Evolutionary conservation across 2,888 invertebrate genomes (phyloP).

Genomic region (Caenorhabditis panamensis): DNA sequence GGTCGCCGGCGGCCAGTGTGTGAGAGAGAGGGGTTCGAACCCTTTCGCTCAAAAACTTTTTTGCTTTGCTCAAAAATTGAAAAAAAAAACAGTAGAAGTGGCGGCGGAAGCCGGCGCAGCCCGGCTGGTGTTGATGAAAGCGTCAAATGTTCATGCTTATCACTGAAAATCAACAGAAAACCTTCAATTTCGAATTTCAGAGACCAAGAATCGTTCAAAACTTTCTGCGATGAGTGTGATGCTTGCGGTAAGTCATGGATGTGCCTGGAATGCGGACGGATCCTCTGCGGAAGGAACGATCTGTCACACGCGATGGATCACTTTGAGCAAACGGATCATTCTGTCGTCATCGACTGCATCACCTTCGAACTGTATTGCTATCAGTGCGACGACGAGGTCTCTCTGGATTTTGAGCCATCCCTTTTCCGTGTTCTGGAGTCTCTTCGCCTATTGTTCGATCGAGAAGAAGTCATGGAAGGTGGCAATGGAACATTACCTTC

Average conservation of each 20-base stretch:
- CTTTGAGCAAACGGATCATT: conserved; percentile 85
- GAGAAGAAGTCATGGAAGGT: conserved; percentile 48
- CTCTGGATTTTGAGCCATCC: conserved; percentile 46
- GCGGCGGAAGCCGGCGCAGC: no score
- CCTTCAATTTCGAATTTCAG: conserved; percentile 13
- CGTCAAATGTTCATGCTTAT: no score
- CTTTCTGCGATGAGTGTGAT: conserved; percentile 67
- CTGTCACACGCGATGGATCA: conserved; percentile 88
- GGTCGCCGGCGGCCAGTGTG: no score
- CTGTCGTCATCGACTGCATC: conserved; percentile 88
- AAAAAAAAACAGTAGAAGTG: no score
- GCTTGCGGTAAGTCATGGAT: conserved; percentile 84
- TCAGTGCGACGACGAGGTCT: conserved; percentile 88
- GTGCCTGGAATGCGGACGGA: conserved; percentile 87
- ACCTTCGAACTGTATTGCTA: conserved; percentile 88
- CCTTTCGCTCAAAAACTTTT: no score
- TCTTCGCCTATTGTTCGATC: conserved; percentile 83
- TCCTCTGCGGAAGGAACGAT: conserved; percentile 88
- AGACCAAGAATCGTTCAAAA: conserved; percentile 36
- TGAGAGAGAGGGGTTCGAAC: no score
- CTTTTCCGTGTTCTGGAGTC: conserved; percentile 81
- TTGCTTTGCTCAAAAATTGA: no score
- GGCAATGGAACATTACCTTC: conserved; percentile 20
- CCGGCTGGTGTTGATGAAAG: no score
- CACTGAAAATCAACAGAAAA: no score